phyloP scores from a whole-genome alignment of 2,113 vertebrate genomes.

The Semicossyphus pulcher region DNA sequence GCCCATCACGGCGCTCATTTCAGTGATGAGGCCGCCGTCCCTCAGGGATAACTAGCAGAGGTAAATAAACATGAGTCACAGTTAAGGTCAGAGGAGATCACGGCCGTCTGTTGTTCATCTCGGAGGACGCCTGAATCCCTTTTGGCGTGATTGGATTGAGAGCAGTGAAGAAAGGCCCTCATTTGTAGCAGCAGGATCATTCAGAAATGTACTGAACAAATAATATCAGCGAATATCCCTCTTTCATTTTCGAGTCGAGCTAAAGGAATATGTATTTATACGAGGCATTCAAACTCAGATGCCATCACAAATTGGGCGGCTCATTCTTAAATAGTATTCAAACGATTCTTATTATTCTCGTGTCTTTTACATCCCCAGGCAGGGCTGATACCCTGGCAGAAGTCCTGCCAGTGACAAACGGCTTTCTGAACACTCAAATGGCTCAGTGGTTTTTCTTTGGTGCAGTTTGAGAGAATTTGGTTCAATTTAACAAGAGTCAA shows the following conservation, averaged over 20 bases:
- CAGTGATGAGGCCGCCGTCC: conserved; percentile 48
- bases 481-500: conserved; percentile 64
- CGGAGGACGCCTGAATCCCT: conserved; percentile 33
- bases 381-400: conserved; percentile 35
- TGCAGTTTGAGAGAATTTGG: conserved; percentile 48
- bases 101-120: conserved; percentile 37
- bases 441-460: conserved; percentile 39
- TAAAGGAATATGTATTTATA: conserved; percentile 37
- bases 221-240: background rate
- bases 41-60: conserved; percentile 44
- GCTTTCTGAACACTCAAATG: conserved; percentile 54
- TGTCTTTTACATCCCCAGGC: conserved; percentile 35
- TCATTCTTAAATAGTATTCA: conserved; percentile 45
- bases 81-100: conserved; percentile 66
- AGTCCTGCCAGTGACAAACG: conserved; percentile 63
- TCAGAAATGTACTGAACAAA: background rate
- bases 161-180: conserved; percentile 23
- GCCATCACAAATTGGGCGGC: conserved; percentile 25
- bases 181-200: conserved; percentile 15
- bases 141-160: conserved; percentile 42
- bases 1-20: conserved; percentile 49
- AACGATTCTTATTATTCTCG: conserved; percentile 34
- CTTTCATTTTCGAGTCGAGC: conserved; percentile 32
- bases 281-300: conserved; percentile 25
- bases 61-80: conserved; percentile 73